Percentiles rank a stretch among this genome's conserved stretches.
phyloP scores from a whole-genome alignment of 2,113 vertebrate genomes.

The Thymallus thymallus region DNA sequence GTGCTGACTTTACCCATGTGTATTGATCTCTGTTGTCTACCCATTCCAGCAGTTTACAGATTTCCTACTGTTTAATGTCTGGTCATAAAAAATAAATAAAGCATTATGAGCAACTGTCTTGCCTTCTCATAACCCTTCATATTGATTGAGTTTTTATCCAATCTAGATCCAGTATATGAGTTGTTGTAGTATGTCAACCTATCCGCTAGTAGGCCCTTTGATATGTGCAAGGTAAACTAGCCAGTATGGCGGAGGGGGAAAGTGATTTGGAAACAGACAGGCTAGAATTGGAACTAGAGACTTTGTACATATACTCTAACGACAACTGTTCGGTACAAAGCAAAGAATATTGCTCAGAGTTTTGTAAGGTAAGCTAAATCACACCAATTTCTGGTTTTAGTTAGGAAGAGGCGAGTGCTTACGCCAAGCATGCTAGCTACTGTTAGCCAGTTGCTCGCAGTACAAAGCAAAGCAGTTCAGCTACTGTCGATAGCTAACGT shows the following conservation, averaged over 20 bases:
- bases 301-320: constrained; percentile 67
- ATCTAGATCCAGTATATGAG: not conserved
- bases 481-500: not conserved
- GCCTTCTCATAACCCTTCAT: too few species aligned
- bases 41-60: too few species aligned
- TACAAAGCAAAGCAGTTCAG: constrained; percentile 28
- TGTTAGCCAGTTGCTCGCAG: not conserved
- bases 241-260: constrained; percentile 97
- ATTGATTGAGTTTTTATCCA: not conserved
- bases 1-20: too few species aligned
- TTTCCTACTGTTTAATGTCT: too few species aligned
- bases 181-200: not conserved
- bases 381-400: not conserved
- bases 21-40: too few species aligned
- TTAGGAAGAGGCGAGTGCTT: not conserved
- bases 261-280: constrained; percentile 92
- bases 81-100: too few species aligned
- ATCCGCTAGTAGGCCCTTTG: not conserved
- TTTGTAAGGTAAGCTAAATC: constrained; percentile 83
- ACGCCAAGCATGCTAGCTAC: not conserved
- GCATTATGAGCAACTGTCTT: too few species aligned
- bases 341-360: constrained; percentile 85
- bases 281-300: constrained; percentile 84
- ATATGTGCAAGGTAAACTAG: constrained; percentile 78
- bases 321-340: constrained; percentile 69